Conservation (phyloP, 2,113 vertebrate genomes). For the Rallus limicola region DNA sequence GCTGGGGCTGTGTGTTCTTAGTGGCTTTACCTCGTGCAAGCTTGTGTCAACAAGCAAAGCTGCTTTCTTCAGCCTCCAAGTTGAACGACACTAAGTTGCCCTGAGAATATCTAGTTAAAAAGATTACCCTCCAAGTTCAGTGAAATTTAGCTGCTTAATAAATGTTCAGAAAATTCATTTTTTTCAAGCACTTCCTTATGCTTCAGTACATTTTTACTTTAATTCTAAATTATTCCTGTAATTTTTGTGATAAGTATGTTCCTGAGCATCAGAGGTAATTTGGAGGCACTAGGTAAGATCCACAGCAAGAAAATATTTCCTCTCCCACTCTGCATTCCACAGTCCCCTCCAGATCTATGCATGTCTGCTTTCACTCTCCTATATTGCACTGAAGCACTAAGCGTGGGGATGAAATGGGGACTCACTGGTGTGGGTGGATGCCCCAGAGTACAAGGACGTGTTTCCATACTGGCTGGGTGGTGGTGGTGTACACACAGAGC, state of each 20-base stretch:
- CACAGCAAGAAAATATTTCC: neutral
- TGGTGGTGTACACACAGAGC: neutral
- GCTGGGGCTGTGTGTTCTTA: neutral
- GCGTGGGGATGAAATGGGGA: neutral
- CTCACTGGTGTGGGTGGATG: accelerated
- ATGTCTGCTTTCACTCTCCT: neutral
- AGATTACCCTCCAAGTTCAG: neutral
- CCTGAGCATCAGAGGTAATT: neutral
- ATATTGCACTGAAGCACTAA: neutral
- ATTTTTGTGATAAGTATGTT: neutral
- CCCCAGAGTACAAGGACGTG: accelerated
- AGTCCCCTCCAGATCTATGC: neutral
- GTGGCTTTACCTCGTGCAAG: neutral
- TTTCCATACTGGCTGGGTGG: neutral
- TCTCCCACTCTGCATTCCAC: neutral
- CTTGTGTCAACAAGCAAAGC: neutral
- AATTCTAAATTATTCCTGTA: neutral
- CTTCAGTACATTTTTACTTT: neutral
- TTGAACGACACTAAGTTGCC: neutral
- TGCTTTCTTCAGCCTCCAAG: neutral
- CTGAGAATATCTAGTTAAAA: neutral
- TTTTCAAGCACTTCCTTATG: neutral
- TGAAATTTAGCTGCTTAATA: conserved; percentile 7
- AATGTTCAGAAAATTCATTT: neutral
- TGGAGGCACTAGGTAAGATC: neutral